These are phyloP conservation scores for Eonycteris spelaea DNA, from an alignment of 2,113 vertebrate species.

Conservation along the genomic window DNA sequence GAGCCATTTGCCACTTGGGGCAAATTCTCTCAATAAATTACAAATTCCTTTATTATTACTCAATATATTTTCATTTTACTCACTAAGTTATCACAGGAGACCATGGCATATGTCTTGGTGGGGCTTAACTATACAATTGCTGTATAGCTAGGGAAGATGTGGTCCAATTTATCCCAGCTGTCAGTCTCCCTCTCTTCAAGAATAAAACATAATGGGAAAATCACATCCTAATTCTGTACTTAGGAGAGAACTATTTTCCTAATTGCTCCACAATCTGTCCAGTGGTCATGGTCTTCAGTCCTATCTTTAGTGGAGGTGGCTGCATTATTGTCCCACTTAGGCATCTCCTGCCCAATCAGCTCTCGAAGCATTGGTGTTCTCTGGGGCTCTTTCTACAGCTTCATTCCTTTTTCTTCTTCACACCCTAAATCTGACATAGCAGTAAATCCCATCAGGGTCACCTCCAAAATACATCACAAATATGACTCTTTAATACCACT, in stretches of 20 bases:
- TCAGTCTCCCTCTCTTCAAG: neutral
- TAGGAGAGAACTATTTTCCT: neutral
- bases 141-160: neutral
- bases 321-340: neutral
- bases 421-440: neutral
- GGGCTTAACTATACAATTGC: neutral
- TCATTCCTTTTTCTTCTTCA: neutral
- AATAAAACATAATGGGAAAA: conserved; percentile 1
- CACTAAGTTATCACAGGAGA: neutral
- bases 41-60: neutral
- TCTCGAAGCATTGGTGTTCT: neutral
- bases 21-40: neutral
- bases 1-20: neutral
- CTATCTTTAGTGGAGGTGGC: neutral
- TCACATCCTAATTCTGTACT: neutral
- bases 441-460: neutral
- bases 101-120: neutral
- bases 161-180: neutral
- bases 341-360: neutral
- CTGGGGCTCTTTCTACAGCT: neutral
- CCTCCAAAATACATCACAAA: neutral
- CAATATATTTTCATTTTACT: neutral
- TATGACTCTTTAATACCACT: neutral
- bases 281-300: neutral
- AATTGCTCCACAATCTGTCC: neutral